These are phyloP conservation scores for Tuberolachnus salignus DNA, from an alignment of 2,888 invertebrate genomes.

Conservation along the genomic window DNA sequence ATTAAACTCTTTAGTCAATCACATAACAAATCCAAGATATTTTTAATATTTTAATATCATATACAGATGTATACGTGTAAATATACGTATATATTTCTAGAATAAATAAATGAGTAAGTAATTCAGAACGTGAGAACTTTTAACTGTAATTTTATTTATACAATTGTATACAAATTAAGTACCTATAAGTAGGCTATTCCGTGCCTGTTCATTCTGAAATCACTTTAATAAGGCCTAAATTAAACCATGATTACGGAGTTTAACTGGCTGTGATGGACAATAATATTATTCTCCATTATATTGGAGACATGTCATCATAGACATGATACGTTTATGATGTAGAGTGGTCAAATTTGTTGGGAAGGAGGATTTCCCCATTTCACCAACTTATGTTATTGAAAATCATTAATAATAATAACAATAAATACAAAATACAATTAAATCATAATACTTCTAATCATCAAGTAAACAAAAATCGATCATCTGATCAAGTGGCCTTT, in stretches of 20 bases:
- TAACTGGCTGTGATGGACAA: not conserved
- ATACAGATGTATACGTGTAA: not conserved
- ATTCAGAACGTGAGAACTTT: not conserved
- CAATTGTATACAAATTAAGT: not conserved
- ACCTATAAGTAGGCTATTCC: not conserved
- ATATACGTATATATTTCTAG: too few relatives aligned
- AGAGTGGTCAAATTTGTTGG: too few relatives aligned
- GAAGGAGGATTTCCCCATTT: too few relatives aligned
- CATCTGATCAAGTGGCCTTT: too few relatives aligned
- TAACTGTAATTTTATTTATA: not conserved
- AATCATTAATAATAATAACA: too few relatives aligned
- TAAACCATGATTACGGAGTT: not conserved
- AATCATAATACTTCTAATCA: too few relatives aligned
- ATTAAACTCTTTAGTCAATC: too few relatives aligned
- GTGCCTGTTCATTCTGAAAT: not conserved
- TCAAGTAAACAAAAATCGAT: too few relatives aligned
- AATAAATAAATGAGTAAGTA: not conserved
- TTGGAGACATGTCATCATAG: too few relatives aligned
- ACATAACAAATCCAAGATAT: not conserved
- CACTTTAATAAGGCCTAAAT: not conserved
- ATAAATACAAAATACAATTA: too few relatives aligned
- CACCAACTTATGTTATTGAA: too few relatives aligned
- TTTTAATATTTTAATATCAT: not conserved
- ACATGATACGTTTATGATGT: too few relatives aligned
- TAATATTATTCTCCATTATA: not conserved